Conservation (phyloP, 1,140 invertebrate species). For the Drosophila trapezifrons region DNA sequence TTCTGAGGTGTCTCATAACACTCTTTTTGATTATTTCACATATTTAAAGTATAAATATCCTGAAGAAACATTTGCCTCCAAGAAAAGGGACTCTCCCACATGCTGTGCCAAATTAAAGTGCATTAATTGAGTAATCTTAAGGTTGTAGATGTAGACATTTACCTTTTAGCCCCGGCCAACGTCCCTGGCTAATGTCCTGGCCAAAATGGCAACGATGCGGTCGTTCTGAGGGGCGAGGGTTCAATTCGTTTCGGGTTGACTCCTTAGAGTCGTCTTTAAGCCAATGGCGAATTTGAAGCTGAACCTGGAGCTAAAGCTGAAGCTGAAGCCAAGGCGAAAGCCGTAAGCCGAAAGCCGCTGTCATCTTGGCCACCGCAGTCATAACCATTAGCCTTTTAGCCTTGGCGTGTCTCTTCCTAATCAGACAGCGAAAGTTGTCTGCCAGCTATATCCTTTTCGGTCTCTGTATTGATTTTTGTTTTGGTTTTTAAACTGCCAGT, state of each 20-base stretch:
- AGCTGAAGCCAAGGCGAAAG: not conserved
- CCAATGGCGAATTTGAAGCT: conserved; percentile 22
- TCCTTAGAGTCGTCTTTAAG: conserved; percentile 47
- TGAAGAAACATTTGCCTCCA: too few species aligned
- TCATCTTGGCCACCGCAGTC: conserved; percentile 80
- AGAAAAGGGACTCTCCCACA: not conserved
- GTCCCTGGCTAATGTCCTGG: conserved; percentile 37
- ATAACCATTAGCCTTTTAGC: conserved; percentile 82
- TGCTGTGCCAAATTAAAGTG: conserved; percentile 51
- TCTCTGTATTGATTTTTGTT: conserved; percentile 76
- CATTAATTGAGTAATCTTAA: conserved; percentile 80
- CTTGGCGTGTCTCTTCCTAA: conserved; percentile 75
- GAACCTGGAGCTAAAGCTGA: not conserved
- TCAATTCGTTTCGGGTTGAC: conserved; percentile 6
- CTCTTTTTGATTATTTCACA: too few species aligned
- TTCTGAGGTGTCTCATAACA: too few species aligned
- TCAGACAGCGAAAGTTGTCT: conserved; percentile 71
- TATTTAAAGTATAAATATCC: too few species aligned
- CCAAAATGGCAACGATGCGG: conserved; percentile 22
- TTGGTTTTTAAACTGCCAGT: conserved; percentile 81
- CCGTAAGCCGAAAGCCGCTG: conserved; percentile 57
- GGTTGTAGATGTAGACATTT: conserved; percentile 67
- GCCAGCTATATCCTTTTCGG: conserved; percentile 15
- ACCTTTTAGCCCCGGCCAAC: conserved; percentile 55
- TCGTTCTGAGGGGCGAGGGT: not conserved